Evolutionary conservation across 1,140 invertebrate genomes (phyloP).

Genomic region (Teleogryllus occipitalis): DNA sequence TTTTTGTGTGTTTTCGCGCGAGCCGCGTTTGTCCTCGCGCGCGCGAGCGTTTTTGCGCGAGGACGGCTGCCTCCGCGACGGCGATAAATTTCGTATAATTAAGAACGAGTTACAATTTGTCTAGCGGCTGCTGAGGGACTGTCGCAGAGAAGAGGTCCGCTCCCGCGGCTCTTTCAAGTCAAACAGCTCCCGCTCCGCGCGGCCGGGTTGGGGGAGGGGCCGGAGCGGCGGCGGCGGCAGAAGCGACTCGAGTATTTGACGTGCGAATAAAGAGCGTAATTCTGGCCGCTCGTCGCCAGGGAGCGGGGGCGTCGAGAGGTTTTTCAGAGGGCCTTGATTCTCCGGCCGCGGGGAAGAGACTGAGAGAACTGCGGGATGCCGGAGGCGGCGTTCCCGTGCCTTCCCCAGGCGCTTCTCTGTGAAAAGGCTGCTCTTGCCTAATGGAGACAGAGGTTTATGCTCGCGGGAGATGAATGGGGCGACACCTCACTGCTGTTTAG

Average conservation of each 20-base stretch:
- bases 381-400: too few relatives aligned
- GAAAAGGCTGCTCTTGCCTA: background rate
- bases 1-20: background rate
- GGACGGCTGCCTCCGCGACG: background rate
- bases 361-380: background rate
- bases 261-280: slow-evolving; percentile 4
- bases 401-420: background rate
- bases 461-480: background rate
- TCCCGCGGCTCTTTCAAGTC: background rate
- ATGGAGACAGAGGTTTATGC: background rate
- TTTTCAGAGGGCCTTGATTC: background rate
- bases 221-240: too few relatives aligned
- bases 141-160: background rate
- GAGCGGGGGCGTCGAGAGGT: slow-evolving; percentile 1
- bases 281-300: background rate
- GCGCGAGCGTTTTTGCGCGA: background rate
- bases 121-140: background rate
- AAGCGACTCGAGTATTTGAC: background rate
- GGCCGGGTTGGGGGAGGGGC: background rate
- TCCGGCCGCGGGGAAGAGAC: background rate
- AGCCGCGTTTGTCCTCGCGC: background rate
- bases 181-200: background rate
- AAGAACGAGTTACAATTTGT: slow-evolving; percentile 5
- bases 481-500: background rate
- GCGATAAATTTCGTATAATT: slow-evolving; percentile 5